Conservation (phyloP, 2,888 invertebrate genomes). For the Dasypolia templi region DNA sequence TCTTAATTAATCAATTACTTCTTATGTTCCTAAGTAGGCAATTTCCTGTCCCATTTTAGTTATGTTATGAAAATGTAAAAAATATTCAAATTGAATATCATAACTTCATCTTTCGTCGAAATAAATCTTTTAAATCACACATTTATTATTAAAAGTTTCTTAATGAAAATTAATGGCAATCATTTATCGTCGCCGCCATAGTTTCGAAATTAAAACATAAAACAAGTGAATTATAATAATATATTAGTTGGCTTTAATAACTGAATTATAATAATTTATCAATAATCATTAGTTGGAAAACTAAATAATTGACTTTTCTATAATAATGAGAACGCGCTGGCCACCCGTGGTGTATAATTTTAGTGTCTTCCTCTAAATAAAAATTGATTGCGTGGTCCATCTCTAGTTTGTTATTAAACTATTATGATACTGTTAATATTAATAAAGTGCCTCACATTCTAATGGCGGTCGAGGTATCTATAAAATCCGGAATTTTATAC, state of each 20-base stretch:
- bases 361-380: conserved; percentile 79
- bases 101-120: conserved; percentile 47
- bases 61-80: conserved; percentile 51
- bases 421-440: conserved; percentile 81
- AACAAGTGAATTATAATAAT: conserved; percentile 55
- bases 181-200: conserved; percentile 46
- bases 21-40: conserved; percentile 48
- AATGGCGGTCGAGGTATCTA: conserved; percentile 71
- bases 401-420: conserved; percentile 79
- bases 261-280: conserved; percentile 53
- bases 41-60: conserved; percentile 58
- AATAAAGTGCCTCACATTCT: conserved; percentile 74
- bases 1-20: conserved; percentile 56
- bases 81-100: conserved; percentile 61
- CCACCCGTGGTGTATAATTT: conserved; percentile 82
- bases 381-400: conserved; percentile 82
- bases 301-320: conserved; percentile 61
- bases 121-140: conserved; percentile 62
- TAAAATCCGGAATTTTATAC: conserved; percentile 70
- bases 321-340: conserved; percentile 52
- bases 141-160: conserved; percentile 50
- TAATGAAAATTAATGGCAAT: conserved; percentile 61
- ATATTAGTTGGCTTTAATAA: conserved; percentile 46
- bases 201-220: conserved; percentile 60
- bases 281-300: conserved; percentile 62